Percentiles rank a stretch among this genome's conserved stretches.
Evolutionary conservation across 2,113 vertebrate species (phyloP).

Genomic region (Nicator chloris): DNA sequence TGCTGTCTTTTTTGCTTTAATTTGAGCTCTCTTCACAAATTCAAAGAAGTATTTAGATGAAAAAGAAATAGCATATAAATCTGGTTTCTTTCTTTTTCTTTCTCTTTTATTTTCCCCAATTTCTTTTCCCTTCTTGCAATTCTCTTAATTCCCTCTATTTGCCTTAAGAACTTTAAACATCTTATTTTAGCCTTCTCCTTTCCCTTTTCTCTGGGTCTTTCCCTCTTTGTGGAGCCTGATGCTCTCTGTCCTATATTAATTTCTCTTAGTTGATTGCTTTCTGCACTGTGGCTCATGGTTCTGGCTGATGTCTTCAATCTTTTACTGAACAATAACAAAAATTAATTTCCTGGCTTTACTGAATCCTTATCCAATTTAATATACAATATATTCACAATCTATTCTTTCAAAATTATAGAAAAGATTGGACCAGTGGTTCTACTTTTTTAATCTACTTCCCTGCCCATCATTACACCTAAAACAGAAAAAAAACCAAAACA

Average conservation of each 20-base stretch:
- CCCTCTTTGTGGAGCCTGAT: not conserved
- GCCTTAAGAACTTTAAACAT: not conserved
- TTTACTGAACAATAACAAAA: not conserved
- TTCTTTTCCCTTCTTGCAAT: not conserved
- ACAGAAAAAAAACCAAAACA: not conserved
- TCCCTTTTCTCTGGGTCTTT: not conserved
- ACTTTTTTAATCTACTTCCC: not conserved
- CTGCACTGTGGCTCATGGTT: not conserved
- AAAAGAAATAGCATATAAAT: not conserved
- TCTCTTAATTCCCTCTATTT: not conserved
- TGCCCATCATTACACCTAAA: not conserved
- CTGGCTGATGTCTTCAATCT: not conserved
- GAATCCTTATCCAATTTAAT: not conserved
- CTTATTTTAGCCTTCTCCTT: not conserved
- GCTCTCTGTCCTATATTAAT: not conserved
- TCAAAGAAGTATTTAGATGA: not conserved
- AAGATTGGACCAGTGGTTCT: not conserved
- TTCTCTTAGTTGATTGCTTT: not conserved
- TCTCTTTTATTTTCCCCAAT: not conserved
- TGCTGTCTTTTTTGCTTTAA: not conserved
- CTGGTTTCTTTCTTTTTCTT: not conserved
- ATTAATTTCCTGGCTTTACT: not conserved
- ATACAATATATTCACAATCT: not conserved
- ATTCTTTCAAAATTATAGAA: not conserved
- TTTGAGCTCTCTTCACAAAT: not conserved